Base-by-base conservation (phyloP, 1,140 invertebrate species). In the Leptinotarsa texana region DNA sequence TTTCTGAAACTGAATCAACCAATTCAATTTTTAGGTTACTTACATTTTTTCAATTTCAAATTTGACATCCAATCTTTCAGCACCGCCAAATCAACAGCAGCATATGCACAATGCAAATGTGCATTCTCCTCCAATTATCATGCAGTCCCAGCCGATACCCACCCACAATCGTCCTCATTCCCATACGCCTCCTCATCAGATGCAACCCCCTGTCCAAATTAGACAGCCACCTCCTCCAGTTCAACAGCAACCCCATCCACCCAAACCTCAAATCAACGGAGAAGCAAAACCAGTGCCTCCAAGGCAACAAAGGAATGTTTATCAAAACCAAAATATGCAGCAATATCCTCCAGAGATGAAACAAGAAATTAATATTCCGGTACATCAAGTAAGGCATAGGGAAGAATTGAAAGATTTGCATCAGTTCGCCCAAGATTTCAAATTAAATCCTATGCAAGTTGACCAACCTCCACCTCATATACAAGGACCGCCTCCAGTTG, bases 371-470 rank as follows among this genome's bases (percentile, higher is more conserved):
- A 65, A 65, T 47, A n/a, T 48, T 66, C 27, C 63, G n/a, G 15
- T 22, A 17, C 73, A 74, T 57, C 77, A 62, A 13, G 21, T 47
- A 3, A 67, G 77, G 24, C 82, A 84, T 42, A 83, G 63, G 78
- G 75, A 77, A 15, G 82, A 83, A 6, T 27, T 82, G 4, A 82
- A 83, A 85, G 88, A 89, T 63, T 78, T 89, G 21, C 86, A 87
- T 66, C 86, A 86, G 74, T 89, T 89, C 80, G 84, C 86, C 2
- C 84, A 86, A 73, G 88, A 89, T 67, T 89, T 89, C 83, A 89
- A 89, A 77, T 76, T 89, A 77, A 81, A 78, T 24, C 78, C 78
- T 18, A 72, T 72, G 72, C 69, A 71, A 6, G 33, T 27, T 13
- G 48, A 51, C 4, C 71, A 74, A 71, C 77, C 80, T 22, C 69